Base-by-base conservation (phyloP, 1,140 invertebrate genomes). In the Bombus superbus region DNA sequence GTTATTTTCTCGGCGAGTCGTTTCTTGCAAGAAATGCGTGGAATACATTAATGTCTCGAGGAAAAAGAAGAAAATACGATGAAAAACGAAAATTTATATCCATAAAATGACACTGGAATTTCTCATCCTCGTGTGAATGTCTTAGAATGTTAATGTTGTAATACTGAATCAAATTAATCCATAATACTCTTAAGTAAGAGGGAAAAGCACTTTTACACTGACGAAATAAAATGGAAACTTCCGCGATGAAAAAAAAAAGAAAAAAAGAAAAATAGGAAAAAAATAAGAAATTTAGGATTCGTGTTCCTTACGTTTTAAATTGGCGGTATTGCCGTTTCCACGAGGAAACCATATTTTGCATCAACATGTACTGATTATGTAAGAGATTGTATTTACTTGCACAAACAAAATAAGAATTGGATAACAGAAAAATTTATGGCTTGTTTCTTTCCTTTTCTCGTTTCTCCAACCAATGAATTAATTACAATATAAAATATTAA, bases 371-470 rank as follows among this genome's bases (percentile, higher is more conserved):
- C 76, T 79, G 83, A 79, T 84, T 84, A 84, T 84, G 76, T 84
- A 84, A 84, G 66, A 84, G 68, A 84, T 84, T 84, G 83, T 84
- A 84, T 84, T 84, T 84, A 84, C 83, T 79, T 84, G 83, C 83
- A 84, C 83, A 84, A 84, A 84, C 73, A 35, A 68, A 83, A 84
- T 79, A 84, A 84, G 53, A 79, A 84, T 79, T 79, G 83, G 53
- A 84, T 84, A 84, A 84, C n/a, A 57, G 53, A 79, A 84, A 59
- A 38, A 40, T 69, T 11, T 22, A 44, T 8, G 0, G 18, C 40
- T 42, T 3, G 3, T 47, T 64, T 35, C 3, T 73, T 73, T 73
- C 2, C 18, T 10, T 42, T 42, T 38, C 42, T 68, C n/a, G 32
- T 40, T 42, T 38, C 25, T 18, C 64, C 42, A 40, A 10, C 15